phyloP scores from a whole-genome alignment of 1,140 invertebrate genomes.

The Bombus haemorrhoidalis region DNA sequence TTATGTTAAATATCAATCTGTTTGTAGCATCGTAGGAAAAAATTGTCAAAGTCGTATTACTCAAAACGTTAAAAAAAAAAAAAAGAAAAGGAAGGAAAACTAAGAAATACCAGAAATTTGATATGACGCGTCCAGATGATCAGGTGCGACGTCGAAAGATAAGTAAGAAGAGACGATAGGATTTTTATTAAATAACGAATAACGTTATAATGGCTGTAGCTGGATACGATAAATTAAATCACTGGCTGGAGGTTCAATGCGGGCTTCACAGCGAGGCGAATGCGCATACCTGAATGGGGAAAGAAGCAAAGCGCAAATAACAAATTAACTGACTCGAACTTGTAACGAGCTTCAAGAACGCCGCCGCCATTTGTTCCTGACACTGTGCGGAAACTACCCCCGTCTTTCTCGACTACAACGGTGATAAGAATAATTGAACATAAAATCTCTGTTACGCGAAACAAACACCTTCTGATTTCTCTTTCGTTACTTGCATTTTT shows the following conservation, averaged over 20 bases:
- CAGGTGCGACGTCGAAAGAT: background rate
- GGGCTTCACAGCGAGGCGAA: background rate
- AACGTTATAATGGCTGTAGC: slow-evolving; percentile 9
- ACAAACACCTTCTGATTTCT: background rate
- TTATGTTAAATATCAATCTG: background rate
- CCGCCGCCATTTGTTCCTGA: slow-evolving; percentile 55
- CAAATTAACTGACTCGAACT: slow-evolving; percentile 65
- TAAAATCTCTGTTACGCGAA: slow-evolving; percentile 29
- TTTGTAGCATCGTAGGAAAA: too few relatives aligned
- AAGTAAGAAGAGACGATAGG: background rate
- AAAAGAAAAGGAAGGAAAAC: too few relatives aligned
- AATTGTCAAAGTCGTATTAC: background rate
- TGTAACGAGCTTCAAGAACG: slow-evolving; percentile 65
- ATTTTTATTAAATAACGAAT: slow-evolving; percentile 9
- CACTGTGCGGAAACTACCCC: slow-evolving; percentile 19
- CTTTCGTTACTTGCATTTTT: background rate
- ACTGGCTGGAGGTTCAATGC: slow-evolving; percentile 10
- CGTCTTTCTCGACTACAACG: background rate
- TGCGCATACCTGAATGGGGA: background rate
- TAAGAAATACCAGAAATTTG: background rate
- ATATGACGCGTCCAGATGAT: background rate
- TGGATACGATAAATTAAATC: slow-evolving; percentile 38
- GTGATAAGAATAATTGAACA: slow-evolving; percentile 40
- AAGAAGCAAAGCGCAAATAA: slow-evolving; percentile 54
- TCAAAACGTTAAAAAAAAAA: background rate